Evolutionary conservation across 2,888 invertebrate genomes (phyloP).

Genomic region (Drosophila formosana): DNA sequence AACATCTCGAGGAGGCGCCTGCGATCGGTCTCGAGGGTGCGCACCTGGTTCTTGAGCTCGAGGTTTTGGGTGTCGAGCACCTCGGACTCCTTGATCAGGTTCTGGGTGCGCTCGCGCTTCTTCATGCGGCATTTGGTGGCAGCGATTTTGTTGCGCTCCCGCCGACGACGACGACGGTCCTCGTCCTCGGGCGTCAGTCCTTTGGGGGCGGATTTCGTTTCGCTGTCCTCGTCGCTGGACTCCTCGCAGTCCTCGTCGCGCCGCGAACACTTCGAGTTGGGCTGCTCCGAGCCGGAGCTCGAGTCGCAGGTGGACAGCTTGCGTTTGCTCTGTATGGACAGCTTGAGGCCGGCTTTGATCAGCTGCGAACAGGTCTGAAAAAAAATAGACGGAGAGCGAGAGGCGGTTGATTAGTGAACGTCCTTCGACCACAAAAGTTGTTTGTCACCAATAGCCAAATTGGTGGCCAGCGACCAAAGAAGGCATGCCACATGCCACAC

Average conservation of each 20-base stretch:
- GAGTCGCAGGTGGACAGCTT: slow-evolving; percentile 90
- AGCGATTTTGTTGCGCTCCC: slow-evolving; percentile 97
- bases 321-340: slow-evolving; percentile 95
- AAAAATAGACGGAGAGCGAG: slow-evolving; percentile 14
- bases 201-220: slow-evolving; percentile 83
- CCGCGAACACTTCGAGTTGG: slow-evolving; percentile 85
- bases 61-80: slow-evolving; percentile 93
- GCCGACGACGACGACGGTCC: slow-evolving; percentile 92
- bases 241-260: slow-evolving; percentile 84
- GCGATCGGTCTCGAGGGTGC: slow-evolving; percentile 92
- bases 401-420: slow-evolving; percentile 23
- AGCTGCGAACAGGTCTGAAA: slow-evolving; percentile 93
- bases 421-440: slow-evolving; percentile 60
- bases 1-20: slow-evolving; percentile 92
- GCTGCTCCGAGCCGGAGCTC: slow-evolving; percentile 85
- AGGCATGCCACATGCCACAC: slow-evolving; percentile 7
- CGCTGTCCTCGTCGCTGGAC: slow-evolving; percentile 87
- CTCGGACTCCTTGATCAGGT: slow-evolving; percentile 94
- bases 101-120: slow-evolving; percentile 95
- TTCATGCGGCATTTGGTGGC: slow-evolving; percentile 97
- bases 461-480: slow-evolving; percentile 37
- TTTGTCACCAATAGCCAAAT: slow-evolving; percentile 83
- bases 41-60: slow-evolving; percentile 93
- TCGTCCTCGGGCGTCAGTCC: slow-evolving; percentile 95
- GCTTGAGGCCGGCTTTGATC: slow-evolving; percentile 95